These are phyloP conservation scores for Anomalospiza imberbis DNA, from an alignment of 2,797 vertebrate genomes.

Conservation along the genomic window DNA sequence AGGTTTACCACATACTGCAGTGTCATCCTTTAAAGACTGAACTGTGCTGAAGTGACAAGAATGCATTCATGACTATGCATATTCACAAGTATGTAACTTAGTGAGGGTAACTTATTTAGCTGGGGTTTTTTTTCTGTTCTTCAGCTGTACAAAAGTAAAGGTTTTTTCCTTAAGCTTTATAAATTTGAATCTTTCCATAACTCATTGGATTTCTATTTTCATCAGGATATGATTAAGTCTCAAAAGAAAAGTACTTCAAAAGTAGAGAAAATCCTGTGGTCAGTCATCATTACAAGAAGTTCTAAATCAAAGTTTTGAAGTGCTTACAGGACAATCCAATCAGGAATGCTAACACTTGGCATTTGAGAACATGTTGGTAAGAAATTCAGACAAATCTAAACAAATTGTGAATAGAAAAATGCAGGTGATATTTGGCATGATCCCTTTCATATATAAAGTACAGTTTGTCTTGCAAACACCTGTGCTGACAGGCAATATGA, in stretches of 20 bases:
- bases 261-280: background rate
- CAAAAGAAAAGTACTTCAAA: background rate
- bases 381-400: background rate
- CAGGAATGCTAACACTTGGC: background rate
- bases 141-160: background rate
- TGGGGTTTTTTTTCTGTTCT: accelerated
- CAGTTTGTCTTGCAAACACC: background rate
- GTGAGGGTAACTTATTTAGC: background rate
- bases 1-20: background rate
- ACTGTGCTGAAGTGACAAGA: background rate
- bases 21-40: background rate
- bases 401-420: background rate
- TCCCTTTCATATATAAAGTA: background rate
- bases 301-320: background rate
- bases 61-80: background rate
- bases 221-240: background rate
- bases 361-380: background rate
- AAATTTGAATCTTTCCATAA: background rate
- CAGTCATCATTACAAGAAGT: background rate
- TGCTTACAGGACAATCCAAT: background rate
- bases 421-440: background rate
- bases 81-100: background rate
- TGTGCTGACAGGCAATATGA: background rate
- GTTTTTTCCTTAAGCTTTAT: background rate
- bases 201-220: background rate